Base-by-base conservation (phyloP, 2,113 vertebrate species). In the Psilopsiagon aurifrons region DNA sequence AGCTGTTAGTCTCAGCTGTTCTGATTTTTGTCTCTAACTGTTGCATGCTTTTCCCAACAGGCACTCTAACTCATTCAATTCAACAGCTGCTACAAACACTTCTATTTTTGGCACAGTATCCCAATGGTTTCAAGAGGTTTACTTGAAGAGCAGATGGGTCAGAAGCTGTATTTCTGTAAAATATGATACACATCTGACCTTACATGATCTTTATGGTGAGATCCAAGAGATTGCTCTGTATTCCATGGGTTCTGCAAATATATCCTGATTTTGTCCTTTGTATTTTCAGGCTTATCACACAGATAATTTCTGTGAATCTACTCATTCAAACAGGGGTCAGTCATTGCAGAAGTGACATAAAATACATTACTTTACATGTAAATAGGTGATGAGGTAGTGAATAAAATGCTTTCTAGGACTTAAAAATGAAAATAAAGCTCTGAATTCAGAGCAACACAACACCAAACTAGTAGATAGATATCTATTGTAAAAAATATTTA, bases 81-180 rank as follows among this genome's bases (percentile, higher is more conserved):
- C 88, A 88, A 39, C 95, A 95, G 91, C 95, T 97, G 88, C 91
- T 75, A 55, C 43, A 54, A 86, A 71, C 76, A 83, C 60, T 94
- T 67, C 60, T 90, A 9, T 15, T 86, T 86, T 55, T 96, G 91
- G 80, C 94, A 91, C 43, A n/a, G 20, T 41, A 78, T 23, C 69
- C 64, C 80, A 91, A 41, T 1, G 7, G 23, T 60, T 97, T 91
- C 73, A 83, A 94, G 68, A 77, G 71, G 19, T 69, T 94, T 70
- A 24, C 49, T 80, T 11, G 5, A 55, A 24, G 31, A 57, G 29
- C 54, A 75, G 49, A 51, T 90, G 35, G 64, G 22, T 77, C 55
- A 84, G 28, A 66, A 78, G 51, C 35, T 33, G 0, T 35, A 63
- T 46, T 88, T 68, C 55, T 60, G 27, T 60, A 47, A 84, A 78